Evolutionary conservation across 2,797 vertebrate species (phyloP).

Genomic region (Zalophus californianus): DNA sequence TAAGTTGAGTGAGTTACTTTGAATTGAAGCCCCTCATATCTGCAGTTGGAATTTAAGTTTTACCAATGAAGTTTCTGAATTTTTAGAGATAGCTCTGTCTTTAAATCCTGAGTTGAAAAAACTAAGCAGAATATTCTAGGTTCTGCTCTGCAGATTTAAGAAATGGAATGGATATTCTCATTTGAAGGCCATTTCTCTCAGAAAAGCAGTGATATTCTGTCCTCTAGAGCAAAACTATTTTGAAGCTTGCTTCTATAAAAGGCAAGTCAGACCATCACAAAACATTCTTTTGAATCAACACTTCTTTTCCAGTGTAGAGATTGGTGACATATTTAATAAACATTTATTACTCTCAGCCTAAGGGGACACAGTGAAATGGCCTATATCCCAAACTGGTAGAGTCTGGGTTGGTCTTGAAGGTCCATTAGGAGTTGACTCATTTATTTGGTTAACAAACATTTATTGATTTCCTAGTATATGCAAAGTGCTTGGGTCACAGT

Average conservation of each 20-base stretch:
- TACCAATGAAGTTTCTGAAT: neutral
- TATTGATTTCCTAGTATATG: neutral
- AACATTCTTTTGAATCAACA: neutral
- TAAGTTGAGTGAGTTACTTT: neutral
- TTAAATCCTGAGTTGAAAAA: neutral
- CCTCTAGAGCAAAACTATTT: neutral
- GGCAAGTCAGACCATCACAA: neutral
- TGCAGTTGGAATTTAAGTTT: slow-evolving; percentile 21
- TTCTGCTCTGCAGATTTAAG: slow-evolving; percentile 52
- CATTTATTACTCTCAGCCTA: neutral
- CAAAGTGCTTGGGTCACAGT: neutral
- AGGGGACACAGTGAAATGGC: neutral
- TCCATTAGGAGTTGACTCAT: neutral
- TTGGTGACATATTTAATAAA: neutral
- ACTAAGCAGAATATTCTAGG: neutral
- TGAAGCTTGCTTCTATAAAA: slow-evolving; percentile 32
- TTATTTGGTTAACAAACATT: neutral
- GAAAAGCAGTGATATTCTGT: slow-evolving; percentile 16
- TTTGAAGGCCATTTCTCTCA: slow-evolving; percentile 27
- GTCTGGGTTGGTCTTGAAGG: neutral
- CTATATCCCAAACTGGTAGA: neutral
- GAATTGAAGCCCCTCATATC: neutral
- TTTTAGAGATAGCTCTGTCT: neutral
- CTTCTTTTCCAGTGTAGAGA: neutral
- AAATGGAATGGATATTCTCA: neutral